Conservation (phyloP, 2,113 vertebrate genomes). For the Psammodynastes pulverulentus region DNA sequence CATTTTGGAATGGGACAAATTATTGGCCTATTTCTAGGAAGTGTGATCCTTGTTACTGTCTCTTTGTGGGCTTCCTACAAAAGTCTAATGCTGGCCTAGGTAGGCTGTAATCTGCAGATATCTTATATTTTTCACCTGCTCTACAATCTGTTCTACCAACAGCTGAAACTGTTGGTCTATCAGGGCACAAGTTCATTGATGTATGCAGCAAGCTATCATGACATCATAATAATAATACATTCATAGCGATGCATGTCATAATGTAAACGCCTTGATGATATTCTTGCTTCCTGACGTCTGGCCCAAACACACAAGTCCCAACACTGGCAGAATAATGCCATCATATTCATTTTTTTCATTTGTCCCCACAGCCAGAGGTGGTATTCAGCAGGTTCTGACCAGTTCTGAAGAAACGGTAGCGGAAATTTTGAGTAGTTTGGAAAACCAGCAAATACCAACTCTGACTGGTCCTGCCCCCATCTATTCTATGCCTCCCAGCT, state of each 20-base stretch:
- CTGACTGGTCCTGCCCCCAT: too few relatives aligned
- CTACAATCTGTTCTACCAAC: neutral
- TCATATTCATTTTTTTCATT: neutral
- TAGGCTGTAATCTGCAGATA: neutral
- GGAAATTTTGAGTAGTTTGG: too few relatives aligned
- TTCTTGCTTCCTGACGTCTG: neutral
- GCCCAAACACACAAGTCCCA: neutral
- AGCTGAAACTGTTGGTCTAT: neutral
- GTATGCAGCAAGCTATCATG: neutral
- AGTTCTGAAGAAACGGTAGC: too few relatives aligned
- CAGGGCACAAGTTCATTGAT: neutral
- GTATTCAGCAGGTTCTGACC: too few relatives aligned
- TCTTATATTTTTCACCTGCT: neutral
- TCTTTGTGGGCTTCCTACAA: neutral
- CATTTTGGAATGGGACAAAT: neutral
- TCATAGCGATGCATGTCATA: neutral
- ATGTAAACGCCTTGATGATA: neutral
- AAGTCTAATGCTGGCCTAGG: neutral
- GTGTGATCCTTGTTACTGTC: neutral
- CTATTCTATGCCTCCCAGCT: too few relatives aligned
- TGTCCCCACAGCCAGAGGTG: neutral
- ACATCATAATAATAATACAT: neutral
- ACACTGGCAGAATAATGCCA: neutral
- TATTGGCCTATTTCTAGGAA: neutral
- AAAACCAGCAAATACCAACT: too few relatives aligned